A percentile compares a stretch with the other conserved stretches of the same genome.
Evolutionary conservation across 1,140 invertebrate genomes (phyloP).

Genomic region (Mylabris phalerata): DNA sequence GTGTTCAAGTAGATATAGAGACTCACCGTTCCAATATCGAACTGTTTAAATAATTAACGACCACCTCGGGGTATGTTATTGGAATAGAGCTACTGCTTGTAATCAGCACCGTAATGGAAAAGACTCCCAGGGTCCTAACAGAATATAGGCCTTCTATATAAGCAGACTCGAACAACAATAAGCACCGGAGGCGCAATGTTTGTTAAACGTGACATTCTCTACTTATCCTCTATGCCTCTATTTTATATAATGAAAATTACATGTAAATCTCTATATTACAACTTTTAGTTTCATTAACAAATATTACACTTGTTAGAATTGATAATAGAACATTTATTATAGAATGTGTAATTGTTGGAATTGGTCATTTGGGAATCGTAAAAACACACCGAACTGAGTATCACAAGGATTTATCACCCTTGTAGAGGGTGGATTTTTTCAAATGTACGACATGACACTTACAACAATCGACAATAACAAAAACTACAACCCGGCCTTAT

Average conservation of each 20-base stretch:
- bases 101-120: conserved; percentile 19
- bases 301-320: conserved; percentile 3
- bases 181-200: conserved; percentile 16
- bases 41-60: conserved; percentile 20
- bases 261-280: background rate
- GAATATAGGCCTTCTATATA: background rate
- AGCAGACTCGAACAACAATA: background rate
- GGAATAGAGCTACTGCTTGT: conserved; percentile 17
- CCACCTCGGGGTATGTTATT: conserved; percentile 15
- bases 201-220: conserved; percentile 19
- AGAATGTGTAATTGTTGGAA: conserved; percentile 4
- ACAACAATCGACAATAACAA: background rate
- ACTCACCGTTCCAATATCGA: conserved; percentile 8
- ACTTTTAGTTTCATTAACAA: conserved; percentile 9
- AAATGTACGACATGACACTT: no score
- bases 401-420: conserved; percentile 6
- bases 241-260: no score
- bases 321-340: conserved; percentile 14
- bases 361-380: conserved; percentile 5
- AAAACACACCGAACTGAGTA: conserved; percentile 5
- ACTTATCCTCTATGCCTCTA: background rate
- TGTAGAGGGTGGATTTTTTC: background rate
- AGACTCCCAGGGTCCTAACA: conserved; percentile 14
- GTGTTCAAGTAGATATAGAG: conserved; percentile 8
- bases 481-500: background rate